These are phyloP conservation scores for Panorpa germanica DNA, from an alignment of 2,888 invertebrate species.

Conservation along the genomic window DNA sequence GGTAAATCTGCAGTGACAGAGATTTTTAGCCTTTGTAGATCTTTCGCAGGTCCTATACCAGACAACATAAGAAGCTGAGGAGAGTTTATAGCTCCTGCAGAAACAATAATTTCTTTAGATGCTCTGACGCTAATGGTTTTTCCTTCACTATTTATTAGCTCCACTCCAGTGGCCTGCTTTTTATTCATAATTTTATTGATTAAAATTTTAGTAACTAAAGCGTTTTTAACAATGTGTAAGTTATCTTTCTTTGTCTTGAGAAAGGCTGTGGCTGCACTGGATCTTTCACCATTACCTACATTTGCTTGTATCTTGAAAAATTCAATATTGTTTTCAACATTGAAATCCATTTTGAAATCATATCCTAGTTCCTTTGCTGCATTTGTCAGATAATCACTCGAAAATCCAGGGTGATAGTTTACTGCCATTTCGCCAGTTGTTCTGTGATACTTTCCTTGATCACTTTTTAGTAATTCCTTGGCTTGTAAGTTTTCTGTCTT, in stretches of 20 bases:
- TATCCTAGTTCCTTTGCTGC: conserved; percentile 27
- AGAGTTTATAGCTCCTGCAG: conserved; percentile 60
- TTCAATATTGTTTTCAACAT: conserved; percentile 31
- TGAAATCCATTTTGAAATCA: conserved; percentile 29
- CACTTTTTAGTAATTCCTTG: conserved; percentile 14
- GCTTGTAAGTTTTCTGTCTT: conserved; percentile 27
- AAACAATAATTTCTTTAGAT: conserved; percentile 50
- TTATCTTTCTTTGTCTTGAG: no score
- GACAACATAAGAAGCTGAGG: conserved; percentile 70
- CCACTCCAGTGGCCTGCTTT: no score
- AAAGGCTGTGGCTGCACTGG: conserved; percentile 35
- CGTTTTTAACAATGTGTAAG: conserved; percentile 26
- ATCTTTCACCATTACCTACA: conserved; percentile 29
- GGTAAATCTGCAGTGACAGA: conserved; percentile 37
- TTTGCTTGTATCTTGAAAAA: conserved; percentile 37
- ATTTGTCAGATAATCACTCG: no score
- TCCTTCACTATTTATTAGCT: no score
- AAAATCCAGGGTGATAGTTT: no score
- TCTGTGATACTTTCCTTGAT: no score
- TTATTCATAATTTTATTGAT: no score
- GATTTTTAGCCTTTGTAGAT: conserved; percentile 35
- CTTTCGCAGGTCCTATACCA: conserved; percentile 48
- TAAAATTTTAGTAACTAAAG: conserved; percentile 27
- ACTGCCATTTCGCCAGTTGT: no score
- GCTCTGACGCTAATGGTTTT: no score